phyloP scores from a whole-genome alignment of 2,113 vertebrate species.

The Gasterosteus aculeatus region DNA sequence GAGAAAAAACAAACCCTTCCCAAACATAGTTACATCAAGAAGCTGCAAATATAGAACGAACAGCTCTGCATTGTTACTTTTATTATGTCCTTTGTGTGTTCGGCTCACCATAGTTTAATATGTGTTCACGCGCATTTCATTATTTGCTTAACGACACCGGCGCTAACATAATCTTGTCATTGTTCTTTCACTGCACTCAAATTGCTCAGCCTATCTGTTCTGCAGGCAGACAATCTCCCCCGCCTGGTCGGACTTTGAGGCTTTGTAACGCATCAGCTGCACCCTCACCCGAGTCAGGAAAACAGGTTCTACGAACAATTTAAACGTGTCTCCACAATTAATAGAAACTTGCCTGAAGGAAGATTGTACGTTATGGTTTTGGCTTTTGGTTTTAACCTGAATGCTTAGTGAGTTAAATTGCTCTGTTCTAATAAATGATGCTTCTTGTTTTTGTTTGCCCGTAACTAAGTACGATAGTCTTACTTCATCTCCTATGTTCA shows the following conservation, averaged over 20 bases:
- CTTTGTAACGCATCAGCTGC: background rate
- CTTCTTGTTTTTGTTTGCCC: background rate
- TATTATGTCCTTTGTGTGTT: background rate
- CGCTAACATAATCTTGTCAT: background rate
- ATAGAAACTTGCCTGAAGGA: background rate
- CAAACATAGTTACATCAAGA: background rate
- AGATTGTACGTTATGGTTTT: background rate
- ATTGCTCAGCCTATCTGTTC: conserved; percentile 1
- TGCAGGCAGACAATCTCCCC: conserved; percentile 1
- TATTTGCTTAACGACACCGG: background rate
- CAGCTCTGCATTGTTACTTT: background rate
- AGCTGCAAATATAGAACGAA: background rate
- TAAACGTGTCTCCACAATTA: background rate
- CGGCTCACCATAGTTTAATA: background rate
- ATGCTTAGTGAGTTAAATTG: background rate
- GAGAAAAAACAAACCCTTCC: background rate
- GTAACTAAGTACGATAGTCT: background rate
- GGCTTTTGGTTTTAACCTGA: background rate
- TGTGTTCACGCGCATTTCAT: background rate
- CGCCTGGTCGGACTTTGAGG: conserved; percentile 15
- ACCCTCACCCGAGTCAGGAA: no score
- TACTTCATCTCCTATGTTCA: background rate
- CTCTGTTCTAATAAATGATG: background rate
- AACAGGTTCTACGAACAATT: background rate
- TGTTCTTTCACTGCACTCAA: background rate